Conservation (phyloP, 2,888 invertebrate genomes). For the Drosophila cognata region DNA sequence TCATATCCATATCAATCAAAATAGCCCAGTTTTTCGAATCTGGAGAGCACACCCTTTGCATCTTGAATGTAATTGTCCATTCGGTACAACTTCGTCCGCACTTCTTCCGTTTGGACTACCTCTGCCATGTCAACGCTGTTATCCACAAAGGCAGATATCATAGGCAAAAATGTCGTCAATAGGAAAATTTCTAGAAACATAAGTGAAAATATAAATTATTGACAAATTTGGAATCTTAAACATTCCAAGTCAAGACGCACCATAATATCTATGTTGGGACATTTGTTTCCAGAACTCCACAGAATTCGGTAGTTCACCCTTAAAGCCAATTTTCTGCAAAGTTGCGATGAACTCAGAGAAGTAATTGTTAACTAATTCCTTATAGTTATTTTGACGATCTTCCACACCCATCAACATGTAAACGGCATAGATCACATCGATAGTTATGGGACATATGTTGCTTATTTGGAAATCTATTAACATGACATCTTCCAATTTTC, state of each 20-base stretch:
- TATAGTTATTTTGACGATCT: constrained; percentile 34
- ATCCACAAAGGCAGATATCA: constrained; percentile 15
- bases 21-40: constrained; percentile 42
- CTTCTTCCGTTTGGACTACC: constrained; percentile 12
- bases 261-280: constrained; percentile 45
- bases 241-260: constrained; percentile 35
- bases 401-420: constrained; percentile 65
- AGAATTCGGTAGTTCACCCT: constrained; percentile 62
- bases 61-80: constrained; percentile 21
- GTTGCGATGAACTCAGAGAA: constrained; percentile 59
- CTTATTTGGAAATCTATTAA: constrained; percentile 63
- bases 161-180: constrained; percentile 30
- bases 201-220: not conserved
- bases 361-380: constrained; percentile 41
- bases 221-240: constrained; percentile 44
- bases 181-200: constrained; percentile 29
- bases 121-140: constrained; percentile 6
- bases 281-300: constrained; percentile 59
- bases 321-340: constrained; percentile 59
- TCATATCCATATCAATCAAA: constrained; percentile 22
- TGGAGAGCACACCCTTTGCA: constrained; percentile 25
- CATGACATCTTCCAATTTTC: constrained; percentile 62
- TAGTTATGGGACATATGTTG: constrained; percentile 56
- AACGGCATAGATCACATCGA: constrained; percentile 61
- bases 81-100: constrained; percentile 5